Evolutionary conservation across 2,797 vertebrate species (phyloP), one percentile per base, ranked within the genome.

Genomic region (Gastrophryne carolinensis): DNA sequence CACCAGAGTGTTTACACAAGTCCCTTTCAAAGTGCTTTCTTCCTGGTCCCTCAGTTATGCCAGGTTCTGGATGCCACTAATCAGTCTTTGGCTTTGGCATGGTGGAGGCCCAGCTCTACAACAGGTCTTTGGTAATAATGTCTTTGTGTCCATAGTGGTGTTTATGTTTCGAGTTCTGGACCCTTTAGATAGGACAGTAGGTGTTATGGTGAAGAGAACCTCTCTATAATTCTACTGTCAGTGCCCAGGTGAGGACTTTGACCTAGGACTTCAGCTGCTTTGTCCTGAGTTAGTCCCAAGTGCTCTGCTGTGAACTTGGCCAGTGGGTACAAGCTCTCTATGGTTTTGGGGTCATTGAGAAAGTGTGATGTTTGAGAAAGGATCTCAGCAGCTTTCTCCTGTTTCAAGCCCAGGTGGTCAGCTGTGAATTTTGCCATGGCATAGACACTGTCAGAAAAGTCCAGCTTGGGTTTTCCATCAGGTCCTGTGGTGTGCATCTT

Each of bases 401-500:
- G 96, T 90, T 98, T 98, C 78, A 98, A 89, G 80, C 94, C 96
- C 86, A 98, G 89, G 85, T 98, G 96, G 82, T 98, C 96, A 0
- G 96, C 94, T 0, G 96, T 92, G 79, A 98, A 96, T 60, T 98
- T 98, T 78, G 93, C 96, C 86, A 98, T 92, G 9, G 97, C 97
- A 23, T 95, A 98, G 86, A 98, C 95, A 47, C 95, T 95, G 81
- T 98, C 97, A 0, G 93, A 82, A 84, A 98, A 97, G 87, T 98
- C 97, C 80, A 98, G 92, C 89, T 98, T 98, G 82, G 96, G 87
- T 86, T 98, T 98, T 12, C 85, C 83, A 0, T 79, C 81, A n/a
- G 91, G 92, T 0, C 92, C 93, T 3, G 91, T 89, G 71, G 95
- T 95, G 85, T 99, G 98, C 98, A 99, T 99, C 92, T 99, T 99